Evolutionary conservation across 1,140 invertebrate species (phyloP).

Genomic region (Sinella curviseta): DNA sequence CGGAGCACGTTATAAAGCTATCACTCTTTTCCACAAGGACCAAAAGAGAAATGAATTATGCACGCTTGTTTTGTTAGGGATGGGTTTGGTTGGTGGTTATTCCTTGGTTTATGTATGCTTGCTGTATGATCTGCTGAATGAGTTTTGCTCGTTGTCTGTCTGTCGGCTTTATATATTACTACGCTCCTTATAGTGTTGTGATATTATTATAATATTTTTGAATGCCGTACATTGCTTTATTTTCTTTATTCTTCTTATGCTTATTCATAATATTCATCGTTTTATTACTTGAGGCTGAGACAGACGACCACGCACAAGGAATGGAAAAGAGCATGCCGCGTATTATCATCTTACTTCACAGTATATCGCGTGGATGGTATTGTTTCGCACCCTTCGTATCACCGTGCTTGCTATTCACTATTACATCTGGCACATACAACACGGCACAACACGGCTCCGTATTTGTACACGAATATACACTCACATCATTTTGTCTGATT

Average conservation of each 20-base stretch:
- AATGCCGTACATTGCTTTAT: background rate
- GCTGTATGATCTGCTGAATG: too few relatives aligned
- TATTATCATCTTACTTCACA: too few relatives aligned
- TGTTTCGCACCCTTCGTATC: too few relatives aligned
- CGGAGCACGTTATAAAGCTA: slow-evolving; percentile 20
- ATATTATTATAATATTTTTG: background rate
- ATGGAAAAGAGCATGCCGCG: too few relatives aligned
- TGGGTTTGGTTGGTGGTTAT: background rate
- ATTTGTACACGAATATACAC: background rate
- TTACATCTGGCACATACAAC: background rate
- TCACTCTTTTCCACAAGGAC: slow-evolving; percentile 24
- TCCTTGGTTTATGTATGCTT: too few relatives aligned
- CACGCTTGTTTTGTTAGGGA: slow-evolving; percentile 11
- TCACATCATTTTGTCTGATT: slow-evolving; percentile 7
- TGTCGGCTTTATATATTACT: too few relatives aligned
- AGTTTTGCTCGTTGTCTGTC: too few relatives aligned
- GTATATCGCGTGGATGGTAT: too few relatives aligned
- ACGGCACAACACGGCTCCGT: background rate
- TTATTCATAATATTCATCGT: background rate
- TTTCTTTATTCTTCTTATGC: background rate
- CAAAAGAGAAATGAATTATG: slow-evolving; percentile 27
- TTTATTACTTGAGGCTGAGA: slow-evolving; percentile 19
- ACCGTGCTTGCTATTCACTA: too few relatives aligned
- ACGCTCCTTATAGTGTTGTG: background rate
- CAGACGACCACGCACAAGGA: background rate